A percentile compares a stretch with the other conserved stretches of the same genome.
Conservation (phyloP, 2,888 invertebrate genomes). For the Limulus polyphemus region DNA sequence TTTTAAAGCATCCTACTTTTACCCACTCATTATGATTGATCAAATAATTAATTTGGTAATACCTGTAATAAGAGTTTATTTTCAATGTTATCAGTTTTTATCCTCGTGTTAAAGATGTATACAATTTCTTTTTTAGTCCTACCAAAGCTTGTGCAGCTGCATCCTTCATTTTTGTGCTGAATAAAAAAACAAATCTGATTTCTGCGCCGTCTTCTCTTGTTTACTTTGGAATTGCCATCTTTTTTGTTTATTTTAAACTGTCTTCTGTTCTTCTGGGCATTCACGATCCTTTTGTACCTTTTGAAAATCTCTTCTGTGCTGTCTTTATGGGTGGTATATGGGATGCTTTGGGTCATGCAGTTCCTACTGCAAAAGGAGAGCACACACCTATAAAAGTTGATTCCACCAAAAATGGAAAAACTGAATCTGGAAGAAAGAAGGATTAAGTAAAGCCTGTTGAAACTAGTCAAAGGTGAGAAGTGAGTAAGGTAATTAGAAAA, state of each 20-base stretch:
- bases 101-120: slow-evolving; percentile 5
- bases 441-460: slow-evolving; percentile 23
- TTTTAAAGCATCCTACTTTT: no score
- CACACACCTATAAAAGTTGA: slow-evolving; percentile 57
- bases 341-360: slow-evolving; percentile 55
- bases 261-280: slow-evolving; percentile 92
- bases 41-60: no score
- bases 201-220: slow-evolving; percentile 93
- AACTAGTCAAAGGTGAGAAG: background rate
- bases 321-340: slow-evolving; percentile 95
- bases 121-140: slow-evolving; percentile 52
- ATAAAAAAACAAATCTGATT: slow-evolving; percentile 91
- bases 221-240: slow-evolving; percentile 93
- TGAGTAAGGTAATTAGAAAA: background rate
- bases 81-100: no score
- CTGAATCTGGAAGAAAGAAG: slow-evolving; percentile 43
- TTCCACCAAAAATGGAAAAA: slow-evolving; percentile 24
- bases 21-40: no score
- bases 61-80: no score
- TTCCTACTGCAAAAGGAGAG: slow-evolving; percentile 42
- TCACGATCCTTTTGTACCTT: slow-evolving; percentile 96
- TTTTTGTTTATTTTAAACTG: slow-evolving; percentile 60
- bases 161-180: slow-evolving; percentile 87
- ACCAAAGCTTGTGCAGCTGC: slow-evolving; percentile 94
- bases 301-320: slow-evolving; percentile 95